A percentile compares a stretch with the other conserved stretches of the same genome.
Evolutionary conservation across 2,888 invertebrate species (phyloP).

Genomic region (Kuschelorhynchus macadamiae): DNA sequence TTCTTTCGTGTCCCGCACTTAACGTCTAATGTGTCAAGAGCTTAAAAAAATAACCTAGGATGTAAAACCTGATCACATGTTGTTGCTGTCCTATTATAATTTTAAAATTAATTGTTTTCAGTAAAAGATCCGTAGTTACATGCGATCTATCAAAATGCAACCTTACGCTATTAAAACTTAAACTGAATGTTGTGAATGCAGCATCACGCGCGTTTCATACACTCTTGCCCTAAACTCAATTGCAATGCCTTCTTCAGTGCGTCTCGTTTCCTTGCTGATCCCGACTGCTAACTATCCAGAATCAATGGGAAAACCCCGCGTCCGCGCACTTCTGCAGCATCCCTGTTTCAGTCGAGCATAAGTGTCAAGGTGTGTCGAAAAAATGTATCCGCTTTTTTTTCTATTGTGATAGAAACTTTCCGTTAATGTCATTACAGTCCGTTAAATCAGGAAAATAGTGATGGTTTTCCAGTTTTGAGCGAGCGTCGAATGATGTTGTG

Average conservation of each 20-base stretch:
- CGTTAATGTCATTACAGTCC: conserved; percentile 2
- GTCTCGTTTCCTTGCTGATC: conserved; percentile 15
- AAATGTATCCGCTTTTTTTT: conserved; percentile 13
- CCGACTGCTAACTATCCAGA: conserved; percentile 51
- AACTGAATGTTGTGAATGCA: too few relatives aligned
- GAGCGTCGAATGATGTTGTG: background rate
- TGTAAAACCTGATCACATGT: too few relatives aligned
- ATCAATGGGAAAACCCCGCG: conserved; percentile 65
- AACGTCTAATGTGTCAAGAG: too few relatives aligned
- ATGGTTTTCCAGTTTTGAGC: background rate
- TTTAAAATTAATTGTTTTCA: too few relatives aligned
- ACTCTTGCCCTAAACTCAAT: too few relatives aligned
- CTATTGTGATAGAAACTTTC: conserved; percentile 17
- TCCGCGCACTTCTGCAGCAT: conserved; percentile 61
- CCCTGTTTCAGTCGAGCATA: conserved; percentile 32
- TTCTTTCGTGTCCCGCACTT: too few relatives aligned
- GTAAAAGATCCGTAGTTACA: too few relatives aligned
- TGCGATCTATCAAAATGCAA: too few relatives aligned
- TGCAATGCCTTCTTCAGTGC: background rate
- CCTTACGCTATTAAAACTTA: too few relatives aligned
- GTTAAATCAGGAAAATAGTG: background rate
- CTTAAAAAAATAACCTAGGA: too few relatives aligned
- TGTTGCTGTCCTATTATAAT: too few relatives aligned
- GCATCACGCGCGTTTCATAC: too few relatives aligned
- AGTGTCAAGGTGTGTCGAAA: conserved; percentile 42